A percentile compares a stretch with the other conserved stretches of the same genome.
Conservation (phyloP, 1,140 invertebrate species). For the Phenacoccus solenopsis region DNA sequence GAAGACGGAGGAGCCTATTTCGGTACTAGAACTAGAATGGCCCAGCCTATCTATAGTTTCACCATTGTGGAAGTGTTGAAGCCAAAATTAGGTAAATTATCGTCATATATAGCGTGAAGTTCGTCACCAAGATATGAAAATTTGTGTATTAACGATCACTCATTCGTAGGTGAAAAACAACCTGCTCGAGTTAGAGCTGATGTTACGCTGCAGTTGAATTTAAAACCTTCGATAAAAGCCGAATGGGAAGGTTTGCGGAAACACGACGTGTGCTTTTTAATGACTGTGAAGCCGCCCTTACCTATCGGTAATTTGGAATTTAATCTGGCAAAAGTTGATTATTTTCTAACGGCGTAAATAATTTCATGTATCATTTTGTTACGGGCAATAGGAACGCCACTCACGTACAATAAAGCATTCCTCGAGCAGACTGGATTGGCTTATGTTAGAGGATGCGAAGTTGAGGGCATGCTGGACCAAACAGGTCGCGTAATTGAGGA, state of each 20-base stretch:
- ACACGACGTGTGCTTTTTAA: conserved; percentile 94
- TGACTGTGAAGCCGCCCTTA: conserved; percentile 74
- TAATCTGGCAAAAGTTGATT: not conserved
- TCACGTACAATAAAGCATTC: conserved; percentile 68
- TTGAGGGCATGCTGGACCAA: conserved; percentile 96
- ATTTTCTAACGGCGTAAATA: not conserved
- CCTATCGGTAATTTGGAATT: conserved; percentile 49
- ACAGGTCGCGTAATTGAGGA: conserved; percentile 95
- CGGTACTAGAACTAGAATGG: conserved; percentile 97
- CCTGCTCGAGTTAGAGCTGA: conserved; percentile 91
- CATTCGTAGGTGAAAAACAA: conserved; percentile 62
- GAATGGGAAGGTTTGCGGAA: conserved; percentile 97
- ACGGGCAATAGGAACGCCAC: conserved; percentile 49
- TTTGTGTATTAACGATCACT: not conserved
- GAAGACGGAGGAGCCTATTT: conserved; percentile 78
- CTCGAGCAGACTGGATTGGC: conserved; percentile 80
- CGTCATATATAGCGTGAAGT: not conserved
- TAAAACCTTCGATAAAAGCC: conserved; percentile 76
- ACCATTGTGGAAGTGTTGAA: conserved; percentile 89
- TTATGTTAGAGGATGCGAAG: conserved; percentile 92
- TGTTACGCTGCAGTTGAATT: conserved; percentile 81
- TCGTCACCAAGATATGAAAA: not conserved
- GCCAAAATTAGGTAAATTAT: conserved; percentile 53
- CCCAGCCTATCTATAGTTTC: conserved; percentile 84
- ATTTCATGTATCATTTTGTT: not conserved